Conservation (phyloP, 2,113 vertebrate genomes). For the Colinus virginianus region DNA sequence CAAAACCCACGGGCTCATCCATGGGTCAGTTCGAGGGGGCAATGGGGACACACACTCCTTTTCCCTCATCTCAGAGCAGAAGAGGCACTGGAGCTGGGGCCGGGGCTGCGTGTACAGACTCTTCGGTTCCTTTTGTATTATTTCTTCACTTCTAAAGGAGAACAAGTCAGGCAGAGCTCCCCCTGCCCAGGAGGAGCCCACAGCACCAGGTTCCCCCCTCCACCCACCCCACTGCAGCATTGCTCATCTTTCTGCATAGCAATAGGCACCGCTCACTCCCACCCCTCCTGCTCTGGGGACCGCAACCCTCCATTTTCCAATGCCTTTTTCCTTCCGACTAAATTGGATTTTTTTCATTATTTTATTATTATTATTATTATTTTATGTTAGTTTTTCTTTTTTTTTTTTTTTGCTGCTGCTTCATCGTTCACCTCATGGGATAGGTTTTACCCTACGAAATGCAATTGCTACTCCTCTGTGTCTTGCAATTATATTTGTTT, state of each 20-base stretch:
- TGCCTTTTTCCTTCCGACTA: neutral
- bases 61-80: constrained; percentile 45
- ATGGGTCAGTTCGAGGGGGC: too few species aligned
- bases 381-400: too few species aligned
- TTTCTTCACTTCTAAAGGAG: neutral
- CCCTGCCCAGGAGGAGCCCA: neutral
- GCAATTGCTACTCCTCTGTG: constrained; percentile 67
- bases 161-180: neutral
- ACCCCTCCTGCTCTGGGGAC: neutral
- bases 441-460: constrained; percentile 61
- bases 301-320: neutral
- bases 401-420: neutral
- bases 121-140: rapidly evolving
- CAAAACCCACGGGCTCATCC: neutral
- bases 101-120: neutral
- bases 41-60: neutral
- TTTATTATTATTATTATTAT: neutral
- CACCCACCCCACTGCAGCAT: neutral
- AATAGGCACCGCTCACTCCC: neutral
- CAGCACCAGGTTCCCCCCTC: neutral
- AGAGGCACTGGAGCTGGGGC: rapidly evolving
- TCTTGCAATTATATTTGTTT: constrained; percentile 69
- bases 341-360: neutral
- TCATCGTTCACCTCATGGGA: constrained; percentile 54
- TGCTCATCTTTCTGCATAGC: constrained; percentile 32